These are phyloP conservation scores for Micrasema longulum DNA, from an alignment of 1,140 invertebrate species.

Conservation along the genomic window DNA sequence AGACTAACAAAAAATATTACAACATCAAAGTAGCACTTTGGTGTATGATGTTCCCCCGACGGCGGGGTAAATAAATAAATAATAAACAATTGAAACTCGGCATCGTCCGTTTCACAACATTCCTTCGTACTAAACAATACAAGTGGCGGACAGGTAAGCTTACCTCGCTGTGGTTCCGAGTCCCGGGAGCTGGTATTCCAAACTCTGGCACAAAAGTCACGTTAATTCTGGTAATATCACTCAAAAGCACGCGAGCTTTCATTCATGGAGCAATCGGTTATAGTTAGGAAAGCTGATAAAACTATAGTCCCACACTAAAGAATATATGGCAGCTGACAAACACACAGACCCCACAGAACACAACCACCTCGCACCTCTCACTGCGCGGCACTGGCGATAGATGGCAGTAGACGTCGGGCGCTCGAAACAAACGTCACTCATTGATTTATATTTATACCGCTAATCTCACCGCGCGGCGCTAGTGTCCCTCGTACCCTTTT, in stretches of 20 bases:
- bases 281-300: constrained; percentile 4
- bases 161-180: constrained; percentile 23
- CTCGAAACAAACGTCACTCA: constrained; percentile 49
- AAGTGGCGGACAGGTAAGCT: constrained; percentile 35
- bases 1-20: constrained; percentile 22
- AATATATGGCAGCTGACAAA: constrained; percentile 37
- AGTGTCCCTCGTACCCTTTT: constrained; percentile 31
- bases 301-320: constrained; percentile 20
- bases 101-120: constrained; percentile 29
- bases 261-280: constrained; percentile 30
- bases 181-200: constrained; percentile 34
- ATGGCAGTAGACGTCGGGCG: constrained; percentile 18
- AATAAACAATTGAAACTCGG: neutral
- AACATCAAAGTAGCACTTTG: no score
- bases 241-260: constrained; percentile 37
- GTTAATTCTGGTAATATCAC: constrained; percentile 18
- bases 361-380: constrained; percentile 18
- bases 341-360: neutral
- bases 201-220: constrained; percentile 22
- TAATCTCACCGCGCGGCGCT: constrained; percentile 32
- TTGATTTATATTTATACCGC: constrained; percentile 47
- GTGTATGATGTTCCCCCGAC: constrained; percentile 1
- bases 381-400: constrained; percentile 39
- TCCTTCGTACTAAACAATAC: constrained; percentile 40
- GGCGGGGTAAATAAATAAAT: neutral